Evolutionary conservation across 2,797 vertebrate species (phyloP), one percentile per base, ranked within the genome.

Genomic region (Pseudomugil tenellus): DNA sequence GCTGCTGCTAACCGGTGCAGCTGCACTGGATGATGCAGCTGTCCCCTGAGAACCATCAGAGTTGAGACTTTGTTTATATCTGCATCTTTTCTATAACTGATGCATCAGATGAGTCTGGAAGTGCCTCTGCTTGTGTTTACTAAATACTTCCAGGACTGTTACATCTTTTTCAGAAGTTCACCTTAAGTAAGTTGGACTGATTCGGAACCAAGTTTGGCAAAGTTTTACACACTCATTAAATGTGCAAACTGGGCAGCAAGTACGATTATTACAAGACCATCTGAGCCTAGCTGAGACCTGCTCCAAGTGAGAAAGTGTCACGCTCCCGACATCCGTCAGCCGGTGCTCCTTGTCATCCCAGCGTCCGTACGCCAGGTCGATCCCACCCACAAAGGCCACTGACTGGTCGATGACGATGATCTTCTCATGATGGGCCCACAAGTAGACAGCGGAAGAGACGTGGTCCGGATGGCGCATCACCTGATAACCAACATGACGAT

Each of bases 381-480:
- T 99, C 58, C 98, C 98, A 0, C 97, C 97, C 56, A 99, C 95
- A 0, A 99, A 99, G 0, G 96, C 97, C 82, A 99, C 93, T 0
- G 96, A 97, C 63, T 99, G 98, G 92, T 99, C 98, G 0, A 99
- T 79, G 0, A 98, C 86, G n/a, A 99, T 89, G 0, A 98, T 93
- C 84, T 99, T 99, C 93, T 99, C 98, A 0, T 99, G 98, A 67
- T 99, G 98, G 9, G 98, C 98, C 98, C 98, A 99, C 58, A 99
- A 92, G 74, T 98, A 98, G 19, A 99, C 96, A 0, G 94, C 87
- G 4, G 97, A 99, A 0, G 97, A 97, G 61, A 99, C 96, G 0
- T 99, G 98, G 87, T 98, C 96, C 0, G 98, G 98, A 74, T 99
- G 96, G 28, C 98, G 95, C 95, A 99, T 98, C 81, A 99, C 97